Evolutionary conservation across 2,797 vertebrate genomes (phyloP), one percentile per base, ranked within the genome.

Genomic region (Eulemur coronatus): DNA sequence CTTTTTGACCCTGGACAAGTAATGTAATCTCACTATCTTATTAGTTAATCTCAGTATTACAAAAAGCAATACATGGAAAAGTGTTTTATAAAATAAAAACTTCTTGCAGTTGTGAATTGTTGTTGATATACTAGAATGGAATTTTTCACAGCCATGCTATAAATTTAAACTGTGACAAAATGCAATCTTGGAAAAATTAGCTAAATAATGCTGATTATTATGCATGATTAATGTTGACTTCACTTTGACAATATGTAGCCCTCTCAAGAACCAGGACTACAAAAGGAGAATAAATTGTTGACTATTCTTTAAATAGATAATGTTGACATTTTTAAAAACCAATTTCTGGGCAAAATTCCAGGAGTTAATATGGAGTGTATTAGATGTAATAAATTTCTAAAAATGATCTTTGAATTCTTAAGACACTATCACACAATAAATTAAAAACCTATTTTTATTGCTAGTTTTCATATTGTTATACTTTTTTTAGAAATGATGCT

Each of bases 401-500:
- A 97, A 88, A 28, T 91, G 28, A 81, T 59, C 52, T 63, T 95
- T 67, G 7, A 72, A 89, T 90, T 91, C 69, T 85, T 75, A 88
- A 94, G n/a, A 73, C 7, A 61, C 11, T 67, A 13, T 89, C 7
- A 84, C 20, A 52, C 0, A 81, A 72, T 67, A 67, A 94, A 14
- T 57, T 92, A 67, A 72, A 81, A 88, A 43, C 1, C 22, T 35
- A 11, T 48, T 89, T 78, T 70, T 59, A 46, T 94, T 79, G 14
- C 38, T 28, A 79, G 4, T 65, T 91, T 97, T 89, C 20, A 18
- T 61, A 75, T 65, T 85, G 10, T 30, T 50, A 75, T 28, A 70
- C 28, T 84, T 94, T 43, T 57, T 78, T 22, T 46, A 70, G 76
- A 84, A 91, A 72, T 88, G 15, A 63, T 85, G 7, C 48, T 91